phyloP scores from a whole-genome alignment of 2,888 invertebrate species.

The Girardia tigrina region DNA sequence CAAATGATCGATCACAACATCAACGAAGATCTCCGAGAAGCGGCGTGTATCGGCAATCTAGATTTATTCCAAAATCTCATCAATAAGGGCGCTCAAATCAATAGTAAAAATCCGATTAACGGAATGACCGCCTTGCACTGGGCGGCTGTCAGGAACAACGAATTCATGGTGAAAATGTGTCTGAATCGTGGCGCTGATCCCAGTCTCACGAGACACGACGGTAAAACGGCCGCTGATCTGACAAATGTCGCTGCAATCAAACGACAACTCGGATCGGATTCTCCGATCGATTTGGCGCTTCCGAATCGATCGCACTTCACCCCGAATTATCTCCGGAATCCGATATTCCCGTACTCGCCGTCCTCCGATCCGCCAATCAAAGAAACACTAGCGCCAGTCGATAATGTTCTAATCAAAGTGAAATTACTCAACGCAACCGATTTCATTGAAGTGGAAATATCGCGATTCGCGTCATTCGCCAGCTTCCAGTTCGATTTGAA shows the following conservation, averaged over 20 bases:
- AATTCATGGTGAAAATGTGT: conserved; percentile 5
- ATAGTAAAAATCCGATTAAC: conserved; percentile 30
- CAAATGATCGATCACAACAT: not conserved
- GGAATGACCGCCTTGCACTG: conserved; percentile 33
- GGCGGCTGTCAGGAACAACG: not conserved
- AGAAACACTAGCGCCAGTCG: no score
- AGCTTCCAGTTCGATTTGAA: not conserved
- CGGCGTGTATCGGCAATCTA: conserved; percentile 1
- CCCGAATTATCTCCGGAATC: conserved; percentile 24
- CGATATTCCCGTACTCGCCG: not conserved
- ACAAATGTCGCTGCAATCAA: not conserved
- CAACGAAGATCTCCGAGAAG: conserved; percentile 25
- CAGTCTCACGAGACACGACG: not conserved
- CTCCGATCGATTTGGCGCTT: not conserved
- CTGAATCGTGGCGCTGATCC: conserved; percentile 14
- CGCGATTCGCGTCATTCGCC: not conserved
- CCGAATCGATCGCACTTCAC: not conserved
- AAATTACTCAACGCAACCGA: not conserved
- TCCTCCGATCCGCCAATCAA: not conserved
- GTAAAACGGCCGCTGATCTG: not conserved
- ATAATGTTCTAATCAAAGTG: not conserved
- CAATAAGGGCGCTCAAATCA: not conserved
- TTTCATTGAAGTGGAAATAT: not conserved
- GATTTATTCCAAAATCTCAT: not conserved
- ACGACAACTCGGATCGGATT: not conserved